Base-by-base conservation (phyloP, 2,888 invertebrate species). In the Tachina grossa region DNA sequence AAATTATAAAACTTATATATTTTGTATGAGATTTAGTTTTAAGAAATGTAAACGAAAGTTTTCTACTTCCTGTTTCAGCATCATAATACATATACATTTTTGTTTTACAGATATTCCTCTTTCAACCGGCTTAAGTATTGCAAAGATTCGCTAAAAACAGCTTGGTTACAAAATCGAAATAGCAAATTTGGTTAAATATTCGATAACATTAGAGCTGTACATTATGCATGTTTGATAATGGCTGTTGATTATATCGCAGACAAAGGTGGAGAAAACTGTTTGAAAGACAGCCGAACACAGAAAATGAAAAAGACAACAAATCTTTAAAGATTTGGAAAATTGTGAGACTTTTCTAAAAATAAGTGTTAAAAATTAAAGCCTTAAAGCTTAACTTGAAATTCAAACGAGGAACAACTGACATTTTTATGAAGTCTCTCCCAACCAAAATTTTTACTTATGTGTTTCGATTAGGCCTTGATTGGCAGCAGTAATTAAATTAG, bases 101-200 rank as follows among this genome's bases (percentile, higher is more conserved):
- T 22, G 1, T 9, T 39, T n/a, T 47, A 41, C 22, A 43, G 11
- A 51, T 61, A 51, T 43, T 13, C 61, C 65, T 71, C 57, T 53
- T 43, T 39, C 10, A 13, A 10, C 2, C 1, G 19, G 47, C 47
- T 31, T 4, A 57, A 57, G 13, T 57, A 6, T 63, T 55, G 45
- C 19, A 72, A 49, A 47, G 61, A 83, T 83, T 83, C 74, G 66
- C 71, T 83, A 66, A 72, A 83, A 85, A 79, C 83, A 75, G 47
- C 76, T 85, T 79, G 85, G 65, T 85, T 74, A 71, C 79, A 71
- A 83, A 80, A 85, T 85, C 85, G 80, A 85, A 85, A 83, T 85
- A 83, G 83, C 68, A 85, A 80, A 85, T 85, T 85, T 85, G 85
- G 79, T 83, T 83, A 76, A 85, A 83, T 79, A 80, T 85, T 85